phyloP scores from a whole-genome alignment of 2,888 invertebrate species.

The Trichopria drosophilae region DNA sequence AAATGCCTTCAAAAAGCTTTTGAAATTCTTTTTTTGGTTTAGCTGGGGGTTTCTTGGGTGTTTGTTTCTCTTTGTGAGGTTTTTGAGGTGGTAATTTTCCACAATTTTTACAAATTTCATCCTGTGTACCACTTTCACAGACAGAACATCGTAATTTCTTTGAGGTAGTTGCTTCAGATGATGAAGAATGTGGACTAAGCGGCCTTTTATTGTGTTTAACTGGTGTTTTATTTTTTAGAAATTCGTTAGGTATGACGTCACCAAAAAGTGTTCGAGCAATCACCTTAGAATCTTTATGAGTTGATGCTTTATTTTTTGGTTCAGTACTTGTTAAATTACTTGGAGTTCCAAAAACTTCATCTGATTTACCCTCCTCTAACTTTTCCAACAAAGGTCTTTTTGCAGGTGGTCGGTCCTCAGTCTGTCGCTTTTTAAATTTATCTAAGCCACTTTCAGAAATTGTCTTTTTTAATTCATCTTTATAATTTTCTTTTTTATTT shows the following conservation, averaged over 20 bases:
- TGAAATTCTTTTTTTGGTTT: conserved; percentile 42
- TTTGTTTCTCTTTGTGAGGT: conserved; percentile 3
- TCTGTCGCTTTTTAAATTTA: conserved; percentile 45
- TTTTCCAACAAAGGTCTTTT: conserved; percentile 46
- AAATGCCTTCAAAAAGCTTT: conserved; percentile 46
- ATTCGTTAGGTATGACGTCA: conserved; percentile 40
- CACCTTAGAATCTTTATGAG: conserved; percentile 14
- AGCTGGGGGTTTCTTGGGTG: conserved; percentile 22
- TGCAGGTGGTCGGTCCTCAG: conserved; percentile 36
- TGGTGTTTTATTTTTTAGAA: conserved; percentile 18
- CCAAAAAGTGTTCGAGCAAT: conserved; percentile 47
- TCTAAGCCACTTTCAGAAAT: conserved; percentile 39
- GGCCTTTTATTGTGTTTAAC: conserved; percentile 33
- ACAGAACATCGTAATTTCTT: conserved; percentile 37
- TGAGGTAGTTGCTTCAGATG: conserved; percentile 13
- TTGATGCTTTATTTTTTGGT: conserved; percentile 21
- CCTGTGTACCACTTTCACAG: conserved; percentile 37
- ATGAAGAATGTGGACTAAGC: conserved; percentile 15
- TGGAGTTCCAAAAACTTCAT: conserved; percentile 40
- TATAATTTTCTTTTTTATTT: conserved; percentile 41
- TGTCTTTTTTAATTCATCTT: conserved; percentile 41
- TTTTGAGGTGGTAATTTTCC: conserved; percentile 29
- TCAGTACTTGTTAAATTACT: conserved; percentile 18
- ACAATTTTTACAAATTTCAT: conserved; percentile 45
- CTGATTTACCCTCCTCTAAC: conserved; percentile 41